These are phyloP conservation scores for Octonoba sinensis DNA, from an alignment of 2,888 invertebrate genomes.

Conservation along the genomic window DNA sequence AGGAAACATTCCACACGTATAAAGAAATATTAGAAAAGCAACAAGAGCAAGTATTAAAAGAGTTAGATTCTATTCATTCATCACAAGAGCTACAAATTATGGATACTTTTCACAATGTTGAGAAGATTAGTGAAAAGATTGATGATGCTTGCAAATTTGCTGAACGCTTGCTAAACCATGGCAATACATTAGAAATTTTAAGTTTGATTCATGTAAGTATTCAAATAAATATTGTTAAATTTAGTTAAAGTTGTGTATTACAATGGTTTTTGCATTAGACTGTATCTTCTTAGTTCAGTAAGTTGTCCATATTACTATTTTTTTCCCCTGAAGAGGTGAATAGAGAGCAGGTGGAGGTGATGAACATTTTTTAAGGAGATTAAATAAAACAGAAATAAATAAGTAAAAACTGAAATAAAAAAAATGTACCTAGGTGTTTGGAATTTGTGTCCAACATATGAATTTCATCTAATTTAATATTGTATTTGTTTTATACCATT, in stretches of 20 bases:
- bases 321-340: background rate
- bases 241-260: too few species aligned
- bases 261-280: too few species aligned
- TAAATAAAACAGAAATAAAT: too few species aligned
- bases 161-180: constrained; percentile 83
- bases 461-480: too few species aligned
- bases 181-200: constrained; percentile 87
- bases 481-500: too few species aligned
- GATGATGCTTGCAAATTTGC: constrained; percentile 90
- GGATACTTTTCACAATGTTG: constrained; percentile 63
- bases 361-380: too few species aligned
- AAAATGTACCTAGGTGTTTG: too few species aligned
- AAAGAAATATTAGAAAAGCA: constrained; percentile 71
- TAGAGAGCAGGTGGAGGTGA: too few species aligned
- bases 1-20: constrained; percentile 72
- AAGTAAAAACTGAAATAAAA: too few species aligned
- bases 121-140: constrained; percentile 73
- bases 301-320: too few species aligned
- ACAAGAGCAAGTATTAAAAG: constrained; percentile 69
- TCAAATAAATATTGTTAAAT: background rate
- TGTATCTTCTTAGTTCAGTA: background rate
- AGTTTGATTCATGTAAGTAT: constrained; percentile 78
- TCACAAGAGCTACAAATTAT: constrained; percentile 84
- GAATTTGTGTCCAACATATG: too few species aligned
- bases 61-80: constrained; percentile 64